phyloP scores from a whole-genome alignment of 2,888 invertebrate species.

The Hololepta plana region DNA sequence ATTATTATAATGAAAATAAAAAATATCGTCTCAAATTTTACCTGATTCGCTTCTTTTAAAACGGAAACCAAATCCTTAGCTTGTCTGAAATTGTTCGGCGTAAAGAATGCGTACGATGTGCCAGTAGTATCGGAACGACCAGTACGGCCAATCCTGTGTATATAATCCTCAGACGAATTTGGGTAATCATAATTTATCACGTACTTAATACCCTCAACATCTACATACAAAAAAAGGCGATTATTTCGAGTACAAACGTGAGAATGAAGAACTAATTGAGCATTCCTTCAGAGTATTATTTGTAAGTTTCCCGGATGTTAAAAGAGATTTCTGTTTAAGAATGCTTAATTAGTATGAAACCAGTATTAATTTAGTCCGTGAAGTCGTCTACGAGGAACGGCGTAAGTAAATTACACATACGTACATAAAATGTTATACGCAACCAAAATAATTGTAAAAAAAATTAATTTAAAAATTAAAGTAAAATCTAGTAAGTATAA shows the following conservation, averaged over 20 bases:
- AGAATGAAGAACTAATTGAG: too few species aligned
- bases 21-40: conserved; percentile 16
- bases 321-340: too few species aligned
- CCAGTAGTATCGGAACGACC: conserved; percentile 75
- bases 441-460: conserved; percentile 2
- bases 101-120: conserved; percentile 91
- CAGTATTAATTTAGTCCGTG: too few species aligned
- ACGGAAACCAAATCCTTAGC: conserved; percentile 80
- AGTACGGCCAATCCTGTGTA: conserved; percentile 88
- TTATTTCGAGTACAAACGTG: too few species aligned
- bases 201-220: conserved; percentile 91
- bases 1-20: neutral
- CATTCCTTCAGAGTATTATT: too few species aligned
- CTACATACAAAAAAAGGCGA: conserved; percentile 33
- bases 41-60: conserved; percentile 78
- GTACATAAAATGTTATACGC: conserved; percentile 1
- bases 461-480: conserved; percentile 4
- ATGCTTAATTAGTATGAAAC: too few species aligned
- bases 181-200: conserved; percentile 96
- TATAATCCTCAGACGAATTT: conserved; percentile 87
- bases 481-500: conserved; percentile 15
- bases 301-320: too few species aligned
- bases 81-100: conserved; percentile 71
- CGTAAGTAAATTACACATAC: conserved; percentile 1
- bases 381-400: too few species aligned